These are phyloP conservation scores for Hydrocynus forskahlii DNA, from an alignment of 2,797 vertebrate genomes.

Conservation along the genomic window DNA sequence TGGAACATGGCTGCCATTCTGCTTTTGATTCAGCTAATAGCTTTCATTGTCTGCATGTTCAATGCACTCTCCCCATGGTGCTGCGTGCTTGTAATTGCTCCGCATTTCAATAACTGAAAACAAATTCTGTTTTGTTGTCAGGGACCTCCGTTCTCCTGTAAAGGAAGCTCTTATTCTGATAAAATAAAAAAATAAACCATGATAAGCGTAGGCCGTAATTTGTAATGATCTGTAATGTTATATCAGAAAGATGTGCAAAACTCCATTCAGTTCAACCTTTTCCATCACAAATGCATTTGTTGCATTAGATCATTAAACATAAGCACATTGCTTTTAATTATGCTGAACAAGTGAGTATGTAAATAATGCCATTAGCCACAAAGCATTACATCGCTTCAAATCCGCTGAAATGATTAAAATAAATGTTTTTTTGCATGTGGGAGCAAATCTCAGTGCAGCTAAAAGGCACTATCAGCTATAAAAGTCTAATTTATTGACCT, in stretches of 20 bases:
- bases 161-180: constrained; percentile 25
- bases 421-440: constrained; percentile 34
- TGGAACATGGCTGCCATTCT: constrained; percentile 49
- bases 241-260: background rate
- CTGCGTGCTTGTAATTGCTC: constrained; percentile 52
- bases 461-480: constrained; percentile 41
- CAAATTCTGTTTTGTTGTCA: constrained; percentile 56
- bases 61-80: constrained; percentile 44
- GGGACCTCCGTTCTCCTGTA: constrained; percentile 30
- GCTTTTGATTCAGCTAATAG: constrained; percentile 47
- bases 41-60: constrained; percentile 53
- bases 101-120: constrained; percentile 52
- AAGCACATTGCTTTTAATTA: constrained; percentile 44
- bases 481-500: constrained; percentile 54
- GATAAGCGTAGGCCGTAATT: constrained; percentile 39
- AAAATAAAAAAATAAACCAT: constrained; percentile 15
- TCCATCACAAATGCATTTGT: constrained; percentile 34
- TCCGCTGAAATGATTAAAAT: constrained; percentile 37
- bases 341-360: constrained; percentile 9
- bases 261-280: constrained; percentile 19
- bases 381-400: constrained; percentile 20
- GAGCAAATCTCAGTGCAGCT: constrained; percentile 27
- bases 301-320: constrained; percentile 30
- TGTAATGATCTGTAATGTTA: constrained; percentile 22
- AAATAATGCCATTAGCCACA: constrained; percentile 40